These are phyloP conservation scores for Polyergus mexicanus DNA, from an alignment of 1,140 invertebrate species.

Conservation along the genomic window DNA sequence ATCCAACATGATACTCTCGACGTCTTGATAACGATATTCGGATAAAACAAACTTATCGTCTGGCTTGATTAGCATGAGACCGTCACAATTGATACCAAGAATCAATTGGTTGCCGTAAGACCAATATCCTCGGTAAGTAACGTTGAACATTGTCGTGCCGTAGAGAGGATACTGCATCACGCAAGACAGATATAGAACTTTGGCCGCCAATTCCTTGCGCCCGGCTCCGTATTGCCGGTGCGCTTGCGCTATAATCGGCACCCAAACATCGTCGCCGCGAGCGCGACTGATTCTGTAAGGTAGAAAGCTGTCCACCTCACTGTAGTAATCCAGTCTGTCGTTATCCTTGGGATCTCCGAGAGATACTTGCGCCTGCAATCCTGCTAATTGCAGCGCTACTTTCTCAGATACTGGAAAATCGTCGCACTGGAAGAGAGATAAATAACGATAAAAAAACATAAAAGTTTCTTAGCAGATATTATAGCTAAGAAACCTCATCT, in stretches of 20 bases:
- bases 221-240: constrained; percentile 96
- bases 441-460: constrained; percentile 4
- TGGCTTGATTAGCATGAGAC: constrained; percentile 95
- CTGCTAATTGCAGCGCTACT: constrained; percentile 96
- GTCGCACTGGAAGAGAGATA: constrained; percentile 90
- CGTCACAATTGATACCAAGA: constrained; percentile 96
- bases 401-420: constrained; percentile 98
- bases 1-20: constrained; percentile 96
- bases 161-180: constrained; percentile 99
- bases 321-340: constrained; percentile 91
- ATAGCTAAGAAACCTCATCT: not conserved
- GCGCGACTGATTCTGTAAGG: constrained; percentile 92
- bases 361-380: constrained; percentile 97
- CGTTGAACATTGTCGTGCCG: constrained; percentile 97
- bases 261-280: constrained; percentile 93
- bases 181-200: constrained; percentile 97
- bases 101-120: constrained; percentile 92
- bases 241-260: constrained; percentile 94
- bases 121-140: constrained; percentile 97
- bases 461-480: not conserved
- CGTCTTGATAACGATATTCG: constrained; percentile 95
- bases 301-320: constrained; percentile 93
- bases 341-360: constrained; percentile 94
- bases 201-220: constrained; percentile 95
- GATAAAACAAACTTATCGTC: constrained; percentile 96